Base-by-base conservation (phyloP, 2,113 vertebrate genomes). In the Trinectes maculatus region DNA sequence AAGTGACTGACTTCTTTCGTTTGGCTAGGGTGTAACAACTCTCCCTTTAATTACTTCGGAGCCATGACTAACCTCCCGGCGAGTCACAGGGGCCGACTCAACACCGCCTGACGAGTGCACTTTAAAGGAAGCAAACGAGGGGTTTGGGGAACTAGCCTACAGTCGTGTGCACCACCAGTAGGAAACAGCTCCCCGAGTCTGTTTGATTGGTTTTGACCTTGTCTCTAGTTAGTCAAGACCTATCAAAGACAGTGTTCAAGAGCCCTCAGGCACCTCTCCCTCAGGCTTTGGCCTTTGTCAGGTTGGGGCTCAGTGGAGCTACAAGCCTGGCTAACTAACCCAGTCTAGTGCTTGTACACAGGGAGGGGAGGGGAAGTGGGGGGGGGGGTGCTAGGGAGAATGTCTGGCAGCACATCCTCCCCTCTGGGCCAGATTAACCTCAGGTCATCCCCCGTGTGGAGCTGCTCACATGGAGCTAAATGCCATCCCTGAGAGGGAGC, bases 31-130 rank as follows among this genome's bases (percentile, higher is more conserved):
- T 91, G 89, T 89, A 90, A 92, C 86, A 91, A 89, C 88, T 91
- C 87, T 91, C 89, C 75, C 86, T 89, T 92, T 92, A 90, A 92
- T 92, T 92, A 91, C 90, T 90, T 89, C 83, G 85, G 88, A 89
- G 89, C 87, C 86, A 83, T 87, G 89, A 86, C 89, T 89, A 86
- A 90, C 88, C 83, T 90, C 81, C 82, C 79, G 62, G 84, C 79
- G 74, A 91, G 90, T 85, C 76, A 74, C 86, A 70, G 77, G 84
- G 89, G 84, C 84, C 75, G 76, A 83, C 78, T 84, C 81, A 76
- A 87, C 83, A 71, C 80, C 53, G 89, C 83, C 86, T 86, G 83
- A 83, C 59, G 82, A 87, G 86, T 83, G 80, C 80, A 85, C 85
- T 88, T 84, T 87, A 85, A 87, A 88, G 87, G 68, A 83, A 73